A percentile compares a stretch with the other conserved stretches of the same genome.
Conservation (phyloP, 2,888 invertebrate species). For the Acanthopleura granulata region DNA sequence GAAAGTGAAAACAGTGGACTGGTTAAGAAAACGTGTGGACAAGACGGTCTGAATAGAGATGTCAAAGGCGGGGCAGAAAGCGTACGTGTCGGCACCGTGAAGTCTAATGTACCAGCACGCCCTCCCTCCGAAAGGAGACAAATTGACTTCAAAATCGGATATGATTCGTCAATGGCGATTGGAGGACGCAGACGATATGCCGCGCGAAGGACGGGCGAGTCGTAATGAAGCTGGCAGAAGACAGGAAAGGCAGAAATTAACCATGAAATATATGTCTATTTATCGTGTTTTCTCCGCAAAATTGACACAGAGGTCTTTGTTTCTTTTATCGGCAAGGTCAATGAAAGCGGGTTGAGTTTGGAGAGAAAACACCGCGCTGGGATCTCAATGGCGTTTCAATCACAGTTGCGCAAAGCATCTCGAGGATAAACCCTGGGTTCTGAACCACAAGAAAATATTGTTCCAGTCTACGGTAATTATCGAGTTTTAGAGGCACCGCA, state of each 20-base stretch:
- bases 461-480: slow-evolving; percentile 18
- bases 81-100: not conserved
- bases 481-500: slow-evolving; percentile 1
- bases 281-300: slow-evolving; percentile 16
- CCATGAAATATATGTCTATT: slow-evolving; percentile 20
- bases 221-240: slow-evolving; percentile 2
- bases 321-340: slow-evolving; percentile 4
- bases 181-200: slow-evolving; percentile 8
- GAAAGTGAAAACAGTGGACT: not conserved
- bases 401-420: slow-evolving; percentile 18
- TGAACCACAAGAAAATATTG: slow-evolving; percentile 16
- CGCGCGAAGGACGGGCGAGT: not conserved
- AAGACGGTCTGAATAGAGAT: not conserved
- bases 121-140: not conserved
- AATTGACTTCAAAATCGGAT: slow-evolving; percentile 19
- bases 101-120: not conserved
- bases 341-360: slow-evolving; percentile 5
- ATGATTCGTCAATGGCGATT: not conserved
- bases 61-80: not conserved
- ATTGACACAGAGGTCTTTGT: slow-evolving; percentile 15
- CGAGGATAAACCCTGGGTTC: not conserved
- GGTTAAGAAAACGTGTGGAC: not conserved
- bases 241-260: slow-evolving; percentile 20
- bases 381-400: not conserved
- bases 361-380: not conserved